Evolutionary conservation across 2,797 vertebrate species (phyloP).

Genomic region (Sebastes miniatus): DNA sequence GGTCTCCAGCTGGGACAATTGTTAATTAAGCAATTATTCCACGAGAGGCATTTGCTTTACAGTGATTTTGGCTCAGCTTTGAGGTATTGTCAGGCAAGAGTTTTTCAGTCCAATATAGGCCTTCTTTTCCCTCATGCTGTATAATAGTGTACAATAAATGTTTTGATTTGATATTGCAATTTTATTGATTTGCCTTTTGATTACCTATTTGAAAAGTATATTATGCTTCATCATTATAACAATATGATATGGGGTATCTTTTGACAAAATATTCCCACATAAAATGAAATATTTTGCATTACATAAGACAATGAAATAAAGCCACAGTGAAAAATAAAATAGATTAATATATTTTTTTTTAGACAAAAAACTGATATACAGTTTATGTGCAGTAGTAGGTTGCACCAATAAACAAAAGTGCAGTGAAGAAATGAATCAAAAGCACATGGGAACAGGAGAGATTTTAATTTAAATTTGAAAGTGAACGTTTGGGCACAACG

Average conservation of each 20-base stretch:
- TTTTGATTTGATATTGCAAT: neutral
- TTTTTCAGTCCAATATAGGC: neutral
- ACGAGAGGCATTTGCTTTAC: slow-evolving; percentile 36
- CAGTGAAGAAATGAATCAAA: neutral
- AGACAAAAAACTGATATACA: neutral
- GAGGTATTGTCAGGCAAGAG: neutral
- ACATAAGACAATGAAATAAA: neutral
- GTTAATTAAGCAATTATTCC: slow-evolving; percentile 59
- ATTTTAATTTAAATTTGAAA: neutral
- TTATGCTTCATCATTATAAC: neutral
- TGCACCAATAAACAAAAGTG: neutral
- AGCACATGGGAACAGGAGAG: neutral
- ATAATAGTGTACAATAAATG: neutral
- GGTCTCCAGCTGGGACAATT: slow-evolving; percentile 35
- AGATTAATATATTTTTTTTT: no score
- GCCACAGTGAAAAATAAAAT: neutral
- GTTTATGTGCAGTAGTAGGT: neutral
- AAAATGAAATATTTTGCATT: neutral
- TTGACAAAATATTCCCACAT: neutral
- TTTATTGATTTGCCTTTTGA: neutral
- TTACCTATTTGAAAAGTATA: neutral
- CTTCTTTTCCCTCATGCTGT: neutral
- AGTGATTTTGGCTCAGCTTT: slow-evolving; percentile 18
- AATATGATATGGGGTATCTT: neutral
- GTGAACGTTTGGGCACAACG: neutral